Percentiles rank a stretch among this genome's conserved stretches.
phyloP scores from a whole-genome alignment of 2,797 vertebrate species.

The Merluccius polli region DNA sequence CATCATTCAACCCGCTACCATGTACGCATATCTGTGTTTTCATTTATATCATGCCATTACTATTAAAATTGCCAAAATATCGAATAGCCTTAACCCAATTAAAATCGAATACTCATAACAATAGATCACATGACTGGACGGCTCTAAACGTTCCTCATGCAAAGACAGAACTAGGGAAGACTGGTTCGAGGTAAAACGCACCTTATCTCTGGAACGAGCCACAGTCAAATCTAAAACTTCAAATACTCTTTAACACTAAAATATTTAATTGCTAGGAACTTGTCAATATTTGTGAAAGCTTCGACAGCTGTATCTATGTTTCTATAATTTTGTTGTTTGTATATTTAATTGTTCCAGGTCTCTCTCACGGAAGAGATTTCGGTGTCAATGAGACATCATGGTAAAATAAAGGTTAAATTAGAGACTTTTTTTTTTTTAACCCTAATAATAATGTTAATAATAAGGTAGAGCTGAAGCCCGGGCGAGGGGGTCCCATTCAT shows the following conservation, averaged over 20 bases:
- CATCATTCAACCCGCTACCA: neutral
- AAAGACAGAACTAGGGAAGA: too few species aligned
- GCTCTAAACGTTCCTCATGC: neutral
- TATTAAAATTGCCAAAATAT: too few species aligned
- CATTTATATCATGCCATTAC: neutral
- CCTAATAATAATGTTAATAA: too few species aligned
- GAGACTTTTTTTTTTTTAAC: too few species aligned
- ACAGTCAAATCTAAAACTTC: neutral
- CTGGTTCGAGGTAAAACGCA: neutral
- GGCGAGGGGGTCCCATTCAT: too few species aligned
- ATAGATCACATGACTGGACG: neutral
- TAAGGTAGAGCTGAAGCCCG: too few species aligned
- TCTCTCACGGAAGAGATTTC: too few species aligned
- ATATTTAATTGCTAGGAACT: neutral
- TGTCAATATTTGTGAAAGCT: neutral
- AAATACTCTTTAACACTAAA: neutral
- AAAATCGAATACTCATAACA: neutral
- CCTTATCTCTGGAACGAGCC: neutral
- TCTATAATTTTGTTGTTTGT: neutral
- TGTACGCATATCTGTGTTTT: neutral
- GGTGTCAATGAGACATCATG: too few species aligned
- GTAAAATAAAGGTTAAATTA: too few species aligned
- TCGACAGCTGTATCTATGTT: neutral
- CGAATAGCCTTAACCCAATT: neutral
- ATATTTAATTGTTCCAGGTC: too few species aligned